Base-by-base conservation (phyloP, 2,888 invertebrate species). In the Pyrochroa serraticornis region DNA sequence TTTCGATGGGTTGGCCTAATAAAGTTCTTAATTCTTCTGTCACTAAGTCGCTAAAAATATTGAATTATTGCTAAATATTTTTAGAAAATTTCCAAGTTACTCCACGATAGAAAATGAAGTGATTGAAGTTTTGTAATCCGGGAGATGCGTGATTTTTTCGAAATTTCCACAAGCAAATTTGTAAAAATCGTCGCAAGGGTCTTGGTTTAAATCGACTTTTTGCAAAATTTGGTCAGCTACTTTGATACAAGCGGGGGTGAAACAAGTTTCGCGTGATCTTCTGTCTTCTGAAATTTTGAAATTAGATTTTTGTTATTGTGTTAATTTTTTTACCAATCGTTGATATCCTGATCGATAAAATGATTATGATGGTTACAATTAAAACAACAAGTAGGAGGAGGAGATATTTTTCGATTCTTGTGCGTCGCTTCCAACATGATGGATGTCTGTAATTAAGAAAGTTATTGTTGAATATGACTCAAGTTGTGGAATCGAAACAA, bases 121-220 rank as follows among this genome's bases (percentile, higher is more conserved):
- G 1, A 81, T 75, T 7, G 76, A 72, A 1, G 77, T 75, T 68
- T 80, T 79, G 54, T 90, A 90, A 57, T 90, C 89, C 0, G 90
- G 89, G 44, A 90, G 89, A 38, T 82, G 80, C 0, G 85, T 87
- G 51, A 81, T 81, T 68, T 84, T 83, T 34, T 87, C 77, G 75
- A 89, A 90, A 1, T 83, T 83, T 2, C 90, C 90, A 69, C 90
- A 90, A 0, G 89, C 84, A 71, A 87, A 90, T 65, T 85, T 81
- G 75, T 89, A 90, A 77, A 90, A 90, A 72, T 90, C 87, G 6
- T 90, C 87, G 70, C 90, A 90, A 0, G 90, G 90, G 58, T 89
- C 85, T 10, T 86, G 84, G 1, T 77, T 74, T 1, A 80, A 76
- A 65, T 90, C 86, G 84, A 90, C 85, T 70, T 86, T 87, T 53